Conservation (phyloP, 1,140 invertebrate genomes). For the Zaprionus taronus region DNA sequence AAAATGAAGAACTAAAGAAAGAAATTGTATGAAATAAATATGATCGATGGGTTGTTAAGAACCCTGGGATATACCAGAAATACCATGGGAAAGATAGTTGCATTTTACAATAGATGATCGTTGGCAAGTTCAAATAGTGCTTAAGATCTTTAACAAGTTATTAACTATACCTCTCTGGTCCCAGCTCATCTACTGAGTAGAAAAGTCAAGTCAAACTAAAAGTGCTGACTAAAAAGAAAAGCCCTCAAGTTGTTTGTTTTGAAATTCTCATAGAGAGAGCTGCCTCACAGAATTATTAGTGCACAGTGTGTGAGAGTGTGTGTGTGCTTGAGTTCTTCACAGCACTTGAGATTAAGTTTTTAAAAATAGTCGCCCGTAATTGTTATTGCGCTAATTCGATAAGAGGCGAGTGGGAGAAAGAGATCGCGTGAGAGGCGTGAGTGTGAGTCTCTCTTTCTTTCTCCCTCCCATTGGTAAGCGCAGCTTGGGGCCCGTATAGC, state of each 20-base stretch:
- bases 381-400: constrained; percentile 47
- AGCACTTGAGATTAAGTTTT: constrained; percentile 36
- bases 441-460: neutral
- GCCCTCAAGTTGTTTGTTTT: constrained; percentile 14
- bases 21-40: neutral
- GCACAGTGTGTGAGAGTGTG: neutral
- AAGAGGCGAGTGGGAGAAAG: constrained; percentile 23
- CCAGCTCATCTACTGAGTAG: neutral
- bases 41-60: neutral
- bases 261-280: constrained; percentile 10
- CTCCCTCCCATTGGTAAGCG: constrained; percentile 6
- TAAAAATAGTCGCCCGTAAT: constrained; percentile 44
- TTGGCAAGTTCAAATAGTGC: too few relatives aligned
- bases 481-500: neutral
- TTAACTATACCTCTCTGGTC: neutral
- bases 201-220: neutral
- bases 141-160: too few relatives aligned
- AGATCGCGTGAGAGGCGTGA: neutral
- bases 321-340: neutral
- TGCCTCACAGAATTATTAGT: neutral
- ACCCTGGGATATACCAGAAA: too few relatives aligned
- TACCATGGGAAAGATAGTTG: too few relatives aligned
- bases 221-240: constrained; percentile 29
- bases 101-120: too few relatives aligned
- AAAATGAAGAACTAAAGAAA: neutral